Evolutionary conservation across 2,797 vertebrate genomes (phyloP), one percentile per base, ranked within the genome.

Genomic region (Molothrus aeneus): DNA sequence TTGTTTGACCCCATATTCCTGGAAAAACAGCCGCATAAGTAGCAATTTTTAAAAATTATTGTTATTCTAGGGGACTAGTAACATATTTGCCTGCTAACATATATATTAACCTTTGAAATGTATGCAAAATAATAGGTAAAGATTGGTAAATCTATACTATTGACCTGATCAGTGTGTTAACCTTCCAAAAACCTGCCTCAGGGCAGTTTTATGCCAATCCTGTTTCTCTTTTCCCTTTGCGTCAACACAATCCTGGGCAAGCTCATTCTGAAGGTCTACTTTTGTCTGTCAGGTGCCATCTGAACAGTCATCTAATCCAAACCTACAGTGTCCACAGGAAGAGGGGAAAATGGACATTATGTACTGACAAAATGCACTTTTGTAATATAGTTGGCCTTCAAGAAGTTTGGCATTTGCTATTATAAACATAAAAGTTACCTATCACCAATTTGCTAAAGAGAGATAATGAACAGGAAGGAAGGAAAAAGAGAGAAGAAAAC

Each of bases 31-130:
- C 17, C 65, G 20, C 16, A 48, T 36, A 72, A 75, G 28, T 32
- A 73, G 6, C 2, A 51, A 57, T 56, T 34, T 21, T 2, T 1
- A 10, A 57, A 56, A 31, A 13, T 0, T 5, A 29, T 3, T 38
- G 8, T 53, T 73, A 17, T 65, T 48, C 19, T 38, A 34, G 3
- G 17, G n/a, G 40, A 43, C 8, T 57, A 6, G 4, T 57, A 48
- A 14, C 9, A 47, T 4, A 15, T 72, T 72, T 59, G 11, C 40
- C 32, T 53, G 5, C 21, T 65, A 78, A 36, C 15, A 45, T 31
- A 13, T 8, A 21, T n/a, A 36, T 59, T 42, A 43, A 63, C 17
- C 34, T 63, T 85, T 70, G 15, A 80, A 86, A 79, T 53, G 10
- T 40, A 71, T 38, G 32, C 7, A 69, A 50, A 56, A 69, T 51